Conservation (phyloP, 2,888 invertebrate genomes). For the Theretra japonica region DNA sequence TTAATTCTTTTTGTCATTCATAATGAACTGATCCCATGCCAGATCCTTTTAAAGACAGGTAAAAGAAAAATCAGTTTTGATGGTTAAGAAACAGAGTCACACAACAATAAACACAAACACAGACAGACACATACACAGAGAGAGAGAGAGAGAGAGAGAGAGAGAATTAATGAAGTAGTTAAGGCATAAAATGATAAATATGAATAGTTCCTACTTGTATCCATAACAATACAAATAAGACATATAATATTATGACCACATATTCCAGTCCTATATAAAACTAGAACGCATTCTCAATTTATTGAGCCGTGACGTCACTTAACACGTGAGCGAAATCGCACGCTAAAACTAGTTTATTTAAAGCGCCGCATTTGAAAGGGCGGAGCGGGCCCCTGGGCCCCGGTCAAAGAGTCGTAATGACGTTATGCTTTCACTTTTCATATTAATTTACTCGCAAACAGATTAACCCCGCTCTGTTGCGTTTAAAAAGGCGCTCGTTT, state of each 20-base stretch:
- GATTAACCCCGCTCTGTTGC: constrained; percentile 18
- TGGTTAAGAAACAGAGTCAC: too few relatives aligned
- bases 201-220: too few relatives aligned
- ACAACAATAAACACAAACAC: too few relatives aligned
- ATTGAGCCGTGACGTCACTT: constrained; percentile 8
- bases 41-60: too few relatives aligned
- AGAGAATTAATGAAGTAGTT: too few relatives aligned
- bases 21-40: too few relatives aligned
- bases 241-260: not conserved
- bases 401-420: constrained; percentile 21
- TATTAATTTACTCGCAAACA: constrained; percentile 11
- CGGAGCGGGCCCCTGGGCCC: not conserved
- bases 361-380: not conserved
- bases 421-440: constrained; percentile 22
- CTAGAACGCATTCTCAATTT: not conserved
- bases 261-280: not conserved
- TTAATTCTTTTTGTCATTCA: too few relatives aligned
- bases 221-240: too few relatives aligned
- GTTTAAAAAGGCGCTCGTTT: not conserved
- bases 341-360: not conserved
- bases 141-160: too few relatives aligned
- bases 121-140: too few relatives aligned
- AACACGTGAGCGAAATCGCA: not conserved
- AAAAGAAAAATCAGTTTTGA: too few relatives aligned
- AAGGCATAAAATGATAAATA: too few relatives aligned